A percentile compares a stretch with the other conserved stretches of the same genome.
phyloP scores from a whole-genome alignment of 2,797 vertebrate genomes.

The Pteronotus mesoamericanus region DNA sequence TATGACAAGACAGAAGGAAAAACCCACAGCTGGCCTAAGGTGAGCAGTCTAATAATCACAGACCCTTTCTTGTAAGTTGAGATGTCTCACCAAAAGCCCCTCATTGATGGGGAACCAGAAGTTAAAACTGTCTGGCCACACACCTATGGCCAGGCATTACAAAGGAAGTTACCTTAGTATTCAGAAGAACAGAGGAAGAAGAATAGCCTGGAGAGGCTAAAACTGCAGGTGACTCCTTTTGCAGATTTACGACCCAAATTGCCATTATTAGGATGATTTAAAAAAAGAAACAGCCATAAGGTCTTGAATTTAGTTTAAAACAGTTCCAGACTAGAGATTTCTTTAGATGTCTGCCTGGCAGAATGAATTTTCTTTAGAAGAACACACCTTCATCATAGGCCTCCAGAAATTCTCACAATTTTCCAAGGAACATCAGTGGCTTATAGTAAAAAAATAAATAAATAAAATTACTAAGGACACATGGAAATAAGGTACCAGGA shows the following conservation, averaged over 20 bases:
- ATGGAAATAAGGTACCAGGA: background rate
- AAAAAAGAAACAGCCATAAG: background rate
- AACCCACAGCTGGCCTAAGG: background rate
- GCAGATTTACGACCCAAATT: background rate
- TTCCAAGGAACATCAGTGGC: background rate
- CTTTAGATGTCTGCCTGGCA: background rate
- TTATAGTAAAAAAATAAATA: background rate
- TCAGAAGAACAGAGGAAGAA: background rate
- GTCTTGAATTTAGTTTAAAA: background rate
- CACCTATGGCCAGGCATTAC: fast-evolving
- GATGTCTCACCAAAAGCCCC: background rate
- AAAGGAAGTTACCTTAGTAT: background rate
- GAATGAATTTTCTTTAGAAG: background rate
- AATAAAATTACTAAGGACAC: background rate
- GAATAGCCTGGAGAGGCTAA: background rate
- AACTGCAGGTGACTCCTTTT: background rate
- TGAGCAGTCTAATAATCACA: background rate
- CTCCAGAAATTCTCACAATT: background rate
- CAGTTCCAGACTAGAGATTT: background rate
- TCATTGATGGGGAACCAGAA: background rate
- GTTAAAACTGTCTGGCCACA: fast-evolving
- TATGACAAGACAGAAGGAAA: background rate
- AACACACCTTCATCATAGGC: background rate
- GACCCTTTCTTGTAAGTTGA: background rate
- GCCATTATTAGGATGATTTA: background rate